A percentile compares a stretch with the other conserved stretches of the same genome.
phyloP scores from a whole-genome alignment of 2,113 vertebrate genomes.

The Gymnorhina tibicen region DNA sequence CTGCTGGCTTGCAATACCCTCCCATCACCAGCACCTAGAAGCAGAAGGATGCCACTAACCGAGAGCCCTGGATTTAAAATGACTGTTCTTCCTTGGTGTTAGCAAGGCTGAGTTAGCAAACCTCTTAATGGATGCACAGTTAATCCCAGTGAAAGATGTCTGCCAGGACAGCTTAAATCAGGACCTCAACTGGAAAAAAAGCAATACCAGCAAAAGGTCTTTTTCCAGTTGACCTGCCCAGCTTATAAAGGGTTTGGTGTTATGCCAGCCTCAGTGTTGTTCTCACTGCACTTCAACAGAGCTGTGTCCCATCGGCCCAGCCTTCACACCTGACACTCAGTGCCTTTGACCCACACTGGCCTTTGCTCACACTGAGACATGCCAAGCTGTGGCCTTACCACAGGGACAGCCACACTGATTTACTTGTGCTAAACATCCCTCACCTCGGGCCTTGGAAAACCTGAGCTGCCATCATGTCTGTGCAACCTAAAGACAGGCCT shows the following conservation, averaged over 20 bases:
- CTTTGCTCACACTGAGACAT: fast-evolving
- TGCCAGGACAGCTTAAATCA: slow-evolving; percentile 2
- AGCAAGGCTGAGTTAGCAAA: background rate
- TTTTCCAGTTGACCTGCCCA: background rate
- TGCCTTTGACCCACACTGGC: fast-evolving
- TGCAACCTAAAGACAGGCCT: background rate
- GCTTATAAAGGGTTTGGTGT: fast-evolving
- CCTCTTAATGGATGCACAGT: background rate
- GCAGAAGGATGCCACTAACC: background rate
- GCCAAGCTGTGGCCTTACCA: too few species aligned
- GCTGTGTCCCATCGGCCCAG: fast-evolving
- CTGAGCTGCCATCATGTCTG: background rate
- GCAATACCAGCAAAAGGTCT: background rate
- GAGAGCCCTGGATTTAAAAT: background rate
- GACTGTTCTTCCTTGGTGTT: background rate
- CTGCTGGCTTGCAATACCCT: background rate
- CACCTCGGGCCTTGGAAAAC: background rate
- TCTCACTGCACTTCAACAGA: background rate
- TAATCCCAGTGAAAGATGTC: background rate
- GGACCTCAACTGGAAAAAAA: slow-evolving; percentile 4
- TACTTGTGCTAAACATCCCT: background rate
- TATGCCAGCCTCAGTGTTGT: background rate
- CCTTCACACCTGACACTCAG: background rate
- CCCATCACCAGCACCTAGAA: background rate
- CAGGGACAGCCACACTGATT: background rate